Evolutionary conservation across 2,888 invertebrate genomes (phyloP), one percentile per base, ranked within the genome.

Genomic region (Nymphalis urticae): DNA sequence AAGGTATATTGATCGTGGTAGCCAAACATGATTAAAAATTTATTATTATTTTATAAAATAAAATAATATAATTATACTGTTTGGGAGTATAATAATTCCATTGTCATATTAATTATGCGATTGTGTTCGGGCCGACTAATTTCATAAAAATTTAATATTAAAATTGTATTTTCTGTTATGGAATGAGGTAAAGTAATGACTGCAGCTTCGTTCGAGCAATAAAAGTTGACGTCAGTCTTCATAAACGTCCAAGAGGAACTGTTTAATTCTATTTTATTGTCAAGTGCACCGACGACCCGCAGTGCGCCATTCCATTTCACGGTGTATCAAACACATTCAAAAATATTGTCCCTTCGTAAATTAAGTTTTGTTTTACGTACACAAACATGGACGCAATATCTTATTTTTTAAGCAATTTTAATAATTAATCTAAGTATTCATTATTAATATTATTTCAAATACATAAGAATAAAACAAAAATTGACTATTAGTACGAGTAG

Each of bases 211-310:
- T 65, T 59, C 64, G 62, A 69, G 75, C 73, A 76, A 81, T 83
- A 80, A 81, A 84, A 82, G 80, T 83, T 75, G 73, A 73, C 71
- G 80, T 81, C 83, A 73, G 79, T 83, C 79, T 79, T 85, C 81
- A 85, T 83, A 80, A 79, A 75, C 73, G 76, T 73, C 75, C 70
- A 10, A 72, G 72, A 75, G 72, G 73, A 77, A 79, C 79, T 79
- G 80, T 79, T 80, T 82, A 85, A 85, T 85, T 83, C 78, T 75
- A 86, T 86, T 87, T 82, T 77, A 82, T 79, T 80, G 79, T 84
- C 80, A 80, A 82, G 81, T 81, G 80, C 84, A 82, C 54, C 36
- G 58, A 56, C 50, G 58, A 62, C 42, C 64, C 50, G 69, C 63
- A 65, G 50, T 71, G 73, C 71, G 60, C 63, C 63, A 61, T 68